Conservation (phyloP, 2,888 invertebrate genomes). For the Phortica okadai region DNA sequence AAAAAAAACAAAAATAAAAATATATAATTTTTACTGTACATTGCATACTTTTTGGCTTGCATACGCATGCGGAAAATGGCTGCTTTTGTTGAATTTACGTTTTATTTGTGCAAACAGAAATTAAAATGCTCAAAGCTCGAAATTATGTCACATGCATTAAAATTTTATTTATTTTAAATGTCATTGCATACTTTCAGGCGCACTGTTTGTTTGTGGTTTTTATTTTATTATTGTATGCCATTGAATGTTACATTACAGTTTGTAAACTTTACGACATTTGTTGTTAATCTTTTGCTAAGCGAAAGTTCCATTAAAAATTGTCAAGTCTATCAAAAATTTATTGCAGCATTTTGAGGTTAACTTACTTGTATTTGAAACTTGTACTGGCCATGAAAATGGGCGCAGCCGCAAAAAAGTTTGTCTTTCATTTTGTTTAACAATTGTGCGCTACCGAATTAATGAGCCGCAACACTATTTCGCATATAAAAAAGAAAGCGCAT, state of each 20-base stretch:
- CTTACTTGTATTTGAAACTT: background rate
- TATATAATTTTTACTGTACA: background rate
- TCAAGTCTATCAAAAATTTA: slow-evolving; percentile 23
- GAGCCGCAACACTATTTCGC: slow-evolving; percentile 29
- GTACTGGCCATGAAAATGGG: background rate
- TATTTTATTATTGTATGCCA: background rate
- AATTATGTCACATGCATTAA: slow-evolving; percentile 37
- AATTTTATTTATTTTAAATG: slow-evolving; percentile 59
- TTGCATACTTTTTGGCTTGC: background rate
- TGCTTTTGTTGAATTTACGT: background rate
- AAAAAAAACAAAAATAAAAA: background rate
- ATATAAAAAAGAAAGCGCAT: slow-evolving; percentile 2
- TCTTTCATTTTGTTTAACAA: slow-evolving; percentile 19
- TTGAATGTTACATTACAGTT: too few species aligned
- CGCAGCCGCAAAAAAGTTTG: slow-evolving; percentile 14
- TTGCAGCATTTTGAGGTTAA: background rate
- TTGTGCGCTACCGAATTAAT: slow-evolving; percentile 25
- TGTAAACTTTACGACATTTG: too few species aligned
- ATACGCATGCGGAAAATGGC: background rate
- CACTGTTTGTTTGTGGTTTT: background rate
- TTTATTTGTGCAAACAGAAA: slow-evolving; percentile 44
- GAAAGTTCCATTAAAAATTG: slow-evolving; percentile 21
- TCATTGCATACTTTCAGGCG: slow-evolving; percentile 59
- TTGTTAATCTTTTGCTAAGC: background rate
- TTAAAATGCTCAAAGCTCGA: slow-evolving; percentile 48